Evolutionary conservation across 2,888 invertebrate species (phyloP), one percentile per base, ranked within the genome.

Genomic region (Megamerina dolium): DNA sequence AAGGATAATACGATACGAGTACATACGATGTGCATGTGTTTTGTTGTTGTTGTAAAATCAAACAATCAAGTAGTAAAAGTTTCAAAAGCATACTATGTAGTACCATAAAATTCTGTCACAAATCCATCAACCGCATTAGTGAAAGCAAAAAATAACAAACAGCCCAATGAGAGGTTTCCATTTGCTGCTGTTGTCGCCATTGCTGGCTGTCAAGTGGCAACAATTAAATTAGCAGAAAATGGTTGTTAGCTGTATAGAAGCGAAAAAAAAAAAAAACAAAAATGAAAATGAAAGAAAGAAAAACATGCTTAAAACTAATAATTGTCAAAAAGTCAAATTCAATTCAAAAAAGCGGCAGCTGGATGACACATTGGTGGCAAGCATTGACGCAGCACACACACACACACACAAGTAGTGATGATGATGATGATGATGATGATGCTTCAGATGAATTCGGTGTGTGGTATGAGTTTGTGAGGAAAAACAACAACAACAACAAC

Each of bases 321-420:
- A 64, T 65, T 64, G 64, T 64, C 63, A 63, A 54, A 57, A 55
- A 64, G 61, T 64, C 61, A 63, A 59, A 55, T 55, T 60, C 49
- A 53, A 54, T 57, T 63, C 6, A 21, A 16, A 29, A 31, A 33
- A n/a, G 35, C 26, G 23, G 31, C 38, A 32, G 41, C 23, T 26
- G 27, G 38, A 40, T 23, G 9, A 17, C 20, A 27, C 12, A 30
- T 21, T 31, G 21, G 23, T 43, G 33, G 18, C 21, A 19, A 30
- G 13, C 35, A 37, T 30, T 34, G 38, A 44, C 31, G 29, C 33
- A 29, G 35, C 23, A 14, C 16, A n/a, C 18, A 38, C 37, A n/a
- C n/a, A n/a, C n/a, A n/a, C n/a, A n/a, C n/a, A n/a, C n/a, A n/a
- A n/a, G n/a, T 45, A 45, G 44, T 45, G 48, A 47, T 43, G 43